Conservation (phyloP, 2,797 vertebrate species). For the Pelochelys cantorii region DNA sequence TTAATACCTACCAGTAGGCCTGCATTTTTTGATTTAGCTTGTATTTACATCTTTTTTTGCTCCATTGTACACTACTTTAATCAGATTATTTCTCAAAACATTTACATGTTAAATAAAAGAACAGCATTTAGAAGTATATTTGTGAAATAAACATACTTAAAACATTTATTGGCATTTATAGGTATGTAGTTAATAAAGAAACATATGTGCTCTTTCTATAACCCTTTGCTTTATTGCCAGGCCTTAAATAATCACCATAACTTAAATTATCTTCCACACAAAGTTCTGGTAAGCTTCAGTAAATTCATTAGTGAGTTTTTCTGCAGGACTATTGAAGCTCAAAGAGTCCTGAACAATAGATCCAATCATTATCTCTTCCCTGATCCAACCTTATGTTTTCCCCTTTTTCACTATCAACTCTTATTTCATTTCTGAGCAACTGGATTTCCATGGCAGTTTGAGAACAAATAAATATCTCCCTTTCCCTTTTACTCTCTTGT, state of each 20-base stretch:
- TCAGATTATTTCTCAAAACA: slow-evolving; percentile 26
- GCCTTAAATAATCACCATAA: slow-evolving; percentile 86
- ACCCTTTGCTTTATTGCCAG: slow-evolving; percentile 80
- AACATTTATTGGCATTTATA: slow-evolving; percentile 49
- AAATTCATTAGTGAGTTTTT: slow-evolving; percentile 91
- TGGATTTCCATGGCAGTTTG: slow-evolving; percentile 71
- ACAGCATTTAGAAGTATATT: not conserved
- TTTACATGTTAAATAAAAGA: slow-evolving; percentile 38
- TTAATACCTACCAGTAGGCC: not conserved
- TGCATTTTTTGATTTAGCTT: rapidly evolving
- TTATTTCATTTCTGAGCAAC: slow-evolving; percentile 77
- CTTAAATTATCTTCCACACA: slow-evolving; percentile 91
- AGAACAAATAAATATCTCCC: slow-evolving; percentile 78
- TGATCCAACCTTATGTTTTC: slow-evolving; percentile 70
- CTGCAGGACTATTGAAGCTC: slow-evolving; percentile 90
- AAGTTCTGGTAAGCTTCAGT: slow-evolving; percentile 91
- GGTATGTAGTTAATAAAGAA: slow-evolving; percentile 60
- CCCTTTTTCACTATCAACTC: slow-evolving; percentile 64
- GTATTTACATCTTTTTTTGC: not conserved
- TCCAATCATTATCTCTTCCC: slow-evolving; percentile 89
- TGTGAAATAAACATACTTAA: slow-evolving; percentile 42
- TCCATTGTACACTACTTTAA: not conserved
- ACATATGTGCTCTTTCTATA: slow-evolving; percentile 85
- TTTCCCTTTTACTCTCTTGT: slow-evolving; percentile 70
- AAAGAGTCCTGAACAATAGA: slow-evolving; percentile 90